Evolutionary conservation across 2,797 vertebrate species (phyloP).

Genomic region (Alauda arvensis): DNA sequence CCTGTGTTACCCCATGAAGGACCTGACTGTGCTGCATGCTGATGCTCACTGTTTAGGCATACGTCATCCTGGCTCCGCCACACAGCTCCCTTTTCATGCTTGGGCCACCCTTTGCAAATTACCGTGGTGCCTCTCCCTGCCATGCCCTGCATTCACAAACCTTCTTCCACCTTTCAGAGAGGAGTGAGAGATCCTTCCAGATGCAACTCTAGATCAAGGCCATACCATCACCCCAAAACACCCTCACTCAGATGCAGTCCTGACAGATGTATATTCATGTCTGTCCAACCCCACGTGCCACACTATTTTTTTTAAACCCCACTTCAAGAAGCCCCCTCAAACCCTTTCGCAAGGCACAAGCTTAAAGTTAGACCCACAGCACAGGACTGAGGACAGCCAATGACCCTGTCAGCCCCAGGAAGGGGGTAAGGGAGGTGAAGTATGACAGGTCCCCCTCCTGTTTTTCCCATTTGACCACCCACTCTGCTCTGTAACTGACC

Average conservation of each 20-base stretch:
- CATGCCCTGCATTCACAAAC: background rate
- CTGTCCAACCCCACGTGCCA: fast-evolving
- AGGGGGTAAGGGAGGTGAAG: background rate
- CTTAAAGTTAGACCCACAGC: background rate
- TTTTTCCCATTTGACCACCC: background rate
- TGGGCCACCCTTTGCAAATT: background rate
- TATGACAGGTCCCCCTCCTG: background rate
- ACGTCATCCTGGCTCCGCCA: conserved; percentile 29
- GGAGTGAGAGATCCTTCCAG: background rate
- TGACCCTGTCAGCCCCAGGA: background rate
- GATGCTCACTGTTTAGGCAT: background rate
- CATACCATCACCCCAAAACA: background rate
- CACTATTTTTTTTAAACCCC: background rate
- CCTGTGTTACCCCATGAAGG: conserved; percentile 57
- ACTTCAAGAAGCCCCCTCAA: background rate
- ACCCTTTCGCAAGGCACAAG: background rate
- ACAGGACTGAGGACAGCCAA: background rate
- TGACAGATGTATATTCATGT: background rate
- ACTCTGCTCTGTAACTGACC: background rate
- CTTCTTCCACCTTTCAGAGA: background rate
- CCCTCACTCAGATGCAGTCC: background rate
- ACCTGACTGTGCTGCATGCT: conserved; percentile 35
- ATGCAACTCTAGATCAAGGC: background rate
- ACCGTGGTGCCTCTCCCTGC: background rate
- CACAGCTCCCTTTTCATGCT: conserved; percentile 20